Evolutionary conservation across 2,797 vertebrate species (phyloP).

Genomic region (Enteromius fasciolatus): DNA sequence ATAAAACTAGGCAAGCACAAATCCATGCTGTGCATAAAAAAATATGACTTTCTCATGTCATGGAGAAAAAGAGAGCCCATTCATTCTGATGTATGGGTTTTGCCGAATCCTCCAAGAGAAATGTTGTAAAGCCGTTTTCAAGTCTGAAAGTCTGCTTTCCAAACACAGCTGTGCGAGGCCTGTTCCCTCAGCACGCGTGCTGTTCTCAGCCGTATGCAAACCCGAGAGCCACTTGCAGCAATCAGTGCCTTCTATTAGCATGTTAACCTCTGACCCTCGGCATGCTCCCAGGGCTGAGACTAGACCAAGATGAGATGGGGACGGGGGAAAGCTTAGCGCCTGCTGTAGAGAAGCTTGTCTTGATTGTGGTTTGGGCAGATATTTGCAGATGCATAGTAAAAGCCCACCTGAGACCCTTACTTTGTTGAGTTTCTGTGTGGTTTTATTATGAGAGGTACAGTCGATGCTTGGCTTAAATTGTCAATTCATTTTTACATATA

Average conservation of each 20-base stretch:
- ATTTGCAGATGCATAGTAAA: constrained; percentile 54
- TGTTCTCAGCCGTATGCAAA: constrained; percentile 69
- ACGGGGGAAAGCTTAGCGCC: constrained; percentile 28
- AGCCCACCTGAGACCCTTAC: not conserved
- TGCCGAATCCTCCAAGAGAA: constrained; percentile 73
- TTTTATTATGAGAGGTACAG: not conserved
- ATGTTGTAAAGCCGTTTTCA: constrained; percentile 77
- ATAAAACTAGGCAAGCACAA: constrained; percentile 21
- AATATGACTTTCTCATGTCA: constrained; percentile 54
- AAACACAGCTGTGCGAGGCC: constrained; percentile 74
- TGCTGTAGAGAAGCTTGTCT: constrained; percentile 19
- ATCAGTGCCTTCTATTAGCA: constrained; percentile 79
- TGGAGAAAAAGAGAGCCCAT: constrained; percentile 35
- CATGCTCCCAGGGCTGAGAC: constrained; percentile 64
- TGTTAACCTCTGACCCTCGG: constrained; percentile 75
- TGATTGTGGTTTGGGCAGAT: constrained; percentile 53
- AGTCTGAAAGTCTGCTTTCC: constrained; percentile 69
- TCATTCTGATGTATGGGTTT: constrained; percentile 54
- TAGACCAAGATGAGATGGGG: constrained; percentile 48
- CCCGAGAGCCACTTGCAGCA: constrained; percentile 72
- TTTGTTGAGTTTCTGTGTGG: not conserved
- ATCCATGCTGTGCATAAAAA: constrained; percentile 49
- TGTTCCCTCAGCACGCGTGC: constrained; percentile 60
- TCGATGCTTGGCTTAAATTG: not conserved
- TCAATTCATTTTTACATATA: not conserved